Percentiles rank a stretch among this genome's conserved stretches.
phyloP scores from a whole-genome alignment of 1,140 invertebrate species.

The Aphelenchoides avenae region DNA sequence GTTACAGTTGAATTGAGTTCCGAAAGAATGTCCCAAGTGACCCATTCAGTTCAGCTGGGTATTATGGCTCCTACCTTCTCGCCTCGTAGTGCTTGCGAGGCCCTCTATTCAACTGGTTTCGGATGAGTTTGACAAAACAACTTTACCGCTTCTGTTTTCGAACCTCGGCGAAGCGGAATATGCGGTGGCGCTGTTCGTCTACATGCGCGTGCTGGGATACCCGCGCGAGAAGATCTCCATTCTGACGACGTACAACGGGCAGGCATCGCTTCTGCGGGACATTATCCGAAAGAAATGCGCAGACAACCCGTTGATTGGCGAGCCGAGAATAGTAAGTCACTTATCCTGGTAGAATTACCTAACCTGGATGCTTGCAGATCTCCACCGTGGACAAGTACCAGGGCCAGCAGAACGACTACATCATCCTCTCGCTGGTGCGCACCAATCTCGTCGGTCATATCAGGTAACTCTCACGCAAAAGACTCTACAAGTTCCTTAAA shows the following conservation, averaged over 20 bases:
- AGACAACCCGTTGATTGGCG: constrained; percentile 90
- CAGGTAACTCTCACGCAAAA: constrained; percentile 49
- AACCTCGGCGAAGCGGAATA: constrained; percentile 98
- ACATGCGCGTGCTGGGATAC: constrained; percentile 94
- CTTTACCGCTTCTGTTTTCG: constrained; percentile 63
- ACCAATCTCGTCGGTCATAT: constrained; percentile 94
- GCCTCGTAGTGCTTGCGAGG: no score
- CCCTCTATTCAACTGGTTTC: no score
- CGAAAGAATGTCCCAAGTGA: no score
- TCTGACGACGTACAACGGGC: constrained; percentile 98
- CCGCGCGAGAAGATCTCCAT: constrained; percentile 96
- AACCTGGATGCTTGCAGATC: constrained; percentile 63
- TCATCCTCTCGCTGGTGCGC: constrained; percentile 87
- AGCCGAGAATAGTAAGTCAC: constrained; percentile 81
- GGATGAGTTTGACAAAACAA: constrained; percentile 16
- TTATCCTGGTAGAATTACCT: no score
- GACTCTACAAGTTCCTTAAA: background rate
- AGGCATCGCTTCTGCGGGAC: constrained; percentile 93
- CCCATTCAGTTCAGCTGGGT: no score
- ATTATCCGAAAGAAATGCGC: constrained; percentile 89
- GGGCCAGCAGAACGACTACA: constrained; percentile 98
- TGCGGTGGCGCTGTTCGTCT: constrained; percentile 94
- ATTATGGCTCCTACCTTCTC: no score
- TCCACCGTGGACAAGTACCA: constrained; percentile 97
- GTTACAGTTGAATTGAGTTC: background rate